These are phyloP conservation scores for Melanargia galathea DNA, from an alignment of 2,888 invertebrate species.

Conservation along the genomic window DNA sequence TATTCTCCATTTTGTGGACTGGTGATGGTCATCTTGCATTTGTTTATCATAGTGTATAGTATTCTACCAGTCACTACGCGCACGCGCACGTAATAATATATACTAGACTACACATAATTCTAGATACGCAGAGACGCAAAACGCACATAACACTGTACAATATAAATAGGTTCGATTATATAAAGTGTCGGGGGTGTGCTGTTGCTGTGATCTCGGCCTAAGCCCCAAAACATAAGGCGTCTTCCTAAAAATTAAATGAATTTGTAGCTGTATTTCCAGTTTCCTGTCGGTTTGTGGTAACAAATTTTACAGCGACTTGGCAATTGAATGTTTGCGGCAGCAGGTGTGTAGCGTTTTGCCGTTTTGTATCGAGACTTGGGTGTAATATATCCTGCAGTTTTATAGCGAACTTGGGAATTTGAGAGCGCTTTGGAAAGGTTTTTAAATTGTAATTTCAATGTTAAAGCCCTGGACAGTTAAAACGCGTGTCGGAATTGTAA, in stretches of 20 bases:
- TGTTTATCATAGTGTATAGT: too few species aligned
- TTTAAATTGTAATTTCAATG: neutral
- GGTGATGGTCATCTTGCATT: too few species aligned
- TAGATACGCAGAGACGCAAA: too few species aligned
- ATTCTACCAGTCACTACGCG: too few species aligned
- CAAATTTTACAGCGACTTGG: conserved; percentile 24
- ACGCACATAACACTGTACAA: too few species aligned
- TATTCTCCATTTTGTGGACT: too few species aligned
- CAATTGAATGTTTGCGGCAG: conserved; percentile 19
- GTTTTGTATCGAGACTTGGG: neutral
- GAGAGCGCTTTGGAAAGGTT: neutral
- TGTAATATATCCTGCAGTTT: conserved; percentile 11
- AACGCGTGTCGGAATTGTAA: too few species aligned
- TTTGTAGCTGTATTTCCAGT: conserved; percentile 17
- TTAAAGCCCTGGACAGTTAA: too few species aligned
- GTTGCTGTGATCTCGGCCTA: neutral
- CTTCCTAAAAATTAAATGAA: conserved; percentile 29
- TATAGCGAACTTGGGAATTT: conserved; percentile 8
- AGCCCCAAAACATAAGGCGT: conserved; percentile 5
- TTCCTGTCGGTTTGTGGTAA: conserved; percentile 9
- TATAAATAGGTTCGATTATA: too few species aligned
- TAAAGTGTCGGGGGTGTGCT: too few species aligned
- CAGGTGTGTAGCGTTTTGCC: conserved; percentile 8
- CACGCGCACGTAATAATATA: too few species aligned
- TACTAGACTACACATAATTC: too few species aligned